Evolutionary conservation across 2,797 vertebrate species (phyloP).

Genomic region (Coracias cyanogaster): DNA sequence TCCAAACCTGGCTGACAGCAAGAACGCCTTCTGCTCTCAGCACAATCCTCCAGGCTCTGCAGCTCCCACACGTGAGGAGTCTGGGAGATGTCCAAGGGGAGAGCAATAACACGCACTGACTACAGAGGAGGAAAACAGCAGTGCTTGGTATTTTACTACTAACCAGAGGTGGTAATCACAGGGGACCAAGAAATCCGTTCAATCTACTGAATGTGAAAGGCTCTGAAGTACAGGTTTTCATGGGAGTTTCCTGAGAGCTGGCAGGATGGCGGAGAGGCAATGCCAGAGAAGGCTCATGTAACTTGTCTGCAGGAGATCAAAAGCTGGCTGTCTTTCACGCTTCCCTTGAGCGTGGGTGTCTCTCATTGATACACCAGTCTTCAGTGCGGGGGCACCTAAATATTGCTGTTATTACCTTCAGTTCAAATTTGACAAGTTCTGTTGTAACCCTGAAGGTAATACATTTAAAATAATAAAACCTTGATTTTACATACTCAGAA

Average conservation of each 20-base stretch:
- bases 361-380: neutral
- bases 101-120: neutral
- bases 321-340: neutral
- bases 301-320: neutral
- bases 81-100: neutral
- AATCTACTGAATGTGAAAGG: accelerated
- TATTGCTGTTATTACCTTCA: neutral
- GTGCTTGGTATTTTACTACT: neutral
- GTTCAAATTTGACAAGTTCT: neutral
- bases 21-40: neutral
- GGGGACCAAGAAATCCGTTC: neutral
- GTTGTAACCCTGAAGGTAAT: neutral
- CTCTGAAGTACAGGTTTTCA: neutral
- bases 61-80: neutral
- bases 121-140: neutral
- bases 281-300: neutral
- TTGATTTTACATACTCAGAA: neutral
- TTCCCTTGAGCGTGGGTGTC: neutral
- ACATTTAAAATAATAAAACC: neutral
- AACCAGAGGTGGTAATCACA: accelerated
- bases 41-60: neutral
- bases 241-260: neutral
- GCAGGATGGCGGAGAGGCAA: neutral
- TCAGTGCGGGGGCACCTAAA: neutral
- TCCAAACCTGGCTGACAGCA: neutral